These are phyloP conservation scores for Cichlasoma orientale DNA, from an alignment of 2,797 vertebrate genomes.

Conservation along the genomic window DNA sequence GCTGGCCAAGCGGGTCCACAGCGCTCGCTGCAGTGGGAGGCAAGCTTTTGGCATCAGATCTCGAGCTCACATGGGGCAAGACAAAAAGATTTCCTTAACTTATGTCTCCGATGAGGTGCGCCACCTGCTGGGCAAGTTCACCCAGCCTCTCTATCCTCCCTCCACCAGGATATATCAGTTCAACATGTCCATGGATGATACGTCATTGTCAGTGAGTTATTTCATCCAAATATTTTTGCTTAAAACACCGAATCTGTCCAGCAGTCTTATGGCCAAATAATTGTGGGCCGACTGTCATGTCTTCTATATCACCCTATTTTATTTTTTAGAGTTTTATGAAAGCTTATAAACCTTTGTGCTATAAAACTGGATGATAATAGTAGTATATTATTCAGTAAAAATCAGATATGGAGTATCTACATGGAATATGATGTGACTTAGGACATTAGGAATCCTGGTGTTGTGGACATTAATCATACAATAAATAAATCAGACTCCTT, in stretches of 20 bases:
- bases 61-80: background rate
- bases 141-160: conserved; percentile 82
- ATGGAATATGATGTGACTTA: background rate
- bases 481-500: background rate
- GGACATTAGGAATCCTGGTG: background rate
- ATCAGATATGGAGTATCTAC: background rate
- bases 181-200: conserved; percentile 59
- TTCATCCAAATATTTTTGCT: background rate
- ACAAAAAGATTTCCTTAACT: conserved; percentile 71
- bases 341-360: background rate
- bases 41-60: background rate
- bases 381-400: background rate
- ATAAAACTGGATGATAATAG: background rate
- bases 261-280: background rate
- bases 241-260: background rate
- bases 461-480: background rate
- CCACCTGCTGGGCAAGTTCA: conserved; percentile 89
- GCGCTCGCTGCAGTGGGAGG: conserved; percentile 42
- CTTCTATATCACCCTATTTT: background rate
- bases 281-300: background rate
- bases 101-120: conserved; percentile 88
- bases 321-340: background rate
- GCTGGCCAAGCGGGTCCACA: conserved; percentile 83
- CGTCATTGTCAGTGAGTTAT: conserved; percentile 60
- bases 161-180: conserved; percentile 28